Conservation (phyloP, 2,797 vertebrate genomes). For the Helarctos malayanus region DNA sequence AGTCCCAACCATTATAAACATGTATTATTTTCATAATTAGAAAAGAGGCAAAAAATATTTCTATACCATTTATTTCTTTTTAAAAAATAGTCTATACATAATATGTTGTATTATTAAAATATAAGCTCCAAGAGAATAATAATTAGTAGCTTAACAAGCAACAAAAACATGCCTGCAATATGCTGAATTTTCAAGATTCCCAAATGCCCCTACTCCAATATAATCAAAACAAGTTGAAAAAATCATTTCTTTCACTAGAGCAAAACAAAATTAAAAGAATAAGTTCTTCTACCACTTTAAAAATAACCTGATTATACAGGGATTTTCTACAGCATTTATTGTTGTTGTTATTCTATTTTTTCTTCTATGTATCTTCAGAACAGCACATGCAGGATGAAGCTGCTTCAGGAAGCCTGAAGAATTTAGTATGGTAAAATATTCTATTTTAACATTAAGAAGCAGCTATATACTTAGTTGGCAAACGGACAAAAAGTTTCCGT, state of each 20-base stretch:
- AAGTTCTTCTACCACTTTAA: neutral
- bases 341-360: neutral
- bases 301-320: neutral
- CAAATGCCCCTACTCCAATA: neutral
- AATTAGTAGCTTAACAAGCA: constrained; percentile 18
- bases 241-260: neutral
- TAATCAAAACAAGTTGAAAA: constrained; percentile 23
- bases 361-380: neutral
- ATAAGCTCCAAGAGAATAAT: constrained; percentile 28
- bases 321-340: constrained; percentile 7
- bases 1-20: neutral
- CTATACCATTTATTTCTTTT: neutral
- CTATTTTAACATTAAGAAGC: neutral
- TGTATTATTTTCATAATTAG: constrained; percentile 14
- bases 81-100: neutral
- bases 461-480: neutral
- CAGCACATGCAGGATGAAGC: neutral
- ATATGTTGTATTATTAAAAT: neutral
- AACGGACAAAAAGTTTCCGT: neutral
- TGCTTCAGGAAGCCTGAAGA: neutral
- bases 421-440: neutral
- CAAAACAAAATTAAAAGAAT: neutral
- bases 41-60: neutral
- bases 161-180: neutral
- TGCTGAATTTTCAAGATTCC: neutral